These are phyloP conservation scores for Mallotus villosus DNA, from an alignment of 2,797 vertebrate genomes.

Conservation along the genomic window DNA sequence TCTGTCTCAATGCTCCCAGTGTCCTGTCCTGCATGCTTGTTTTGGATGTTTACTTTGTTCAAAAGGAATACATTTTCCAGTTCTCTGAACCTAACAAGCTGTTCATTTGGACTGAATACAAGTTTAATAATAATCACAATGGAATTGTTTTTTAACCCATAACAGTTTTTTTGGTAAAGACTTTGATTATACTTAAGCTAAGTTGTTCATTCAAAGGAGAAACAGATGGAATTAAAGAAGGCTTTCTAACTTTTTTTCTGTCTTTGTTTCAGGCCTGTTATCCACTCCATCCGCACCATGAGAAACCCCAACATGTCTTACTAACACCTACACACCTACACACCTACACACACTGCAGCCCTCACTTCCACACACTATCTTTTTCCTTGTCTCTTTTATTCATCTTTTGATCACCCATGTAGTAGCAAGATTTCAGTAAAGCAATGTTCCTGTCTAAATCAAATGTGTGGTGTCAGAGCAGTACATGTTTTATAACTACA, in stretches of 20 bases:
- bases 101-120: neutral
- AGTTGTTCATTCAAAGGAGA: neutral
- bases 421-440: too few relatives aligned
- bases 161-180: neutral
- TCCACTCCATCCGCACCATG: constrained; percentile 1
- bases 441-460: too few relatives aligned
- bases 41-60: neutral
- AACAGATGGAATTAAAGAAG: neutral
- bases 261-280: neutral
- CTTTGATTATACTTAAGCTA: neutral
- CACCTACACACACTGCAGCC: neutral
- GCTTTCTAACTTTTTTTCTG: neutral
- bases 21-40: neutral
- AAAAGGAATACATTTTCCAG: neutral
- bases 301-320: constrained; percentile 7
- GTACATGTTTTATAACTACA: constrained; percentile 4
- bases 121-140: neutral
- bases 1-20: neutral
- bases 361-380: neutral
- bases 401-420: neutral
- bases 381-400: neutral
- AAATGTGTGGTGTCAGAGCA: too few relatives aligned
- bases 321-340: constrained; percentile 11
- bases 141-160: neutral
- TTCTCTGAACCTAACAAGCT: neutral